Base-by-base conservation (phyloP, 2,888 invertebrate genomes). In the Polymixis lichenea region DNA sequence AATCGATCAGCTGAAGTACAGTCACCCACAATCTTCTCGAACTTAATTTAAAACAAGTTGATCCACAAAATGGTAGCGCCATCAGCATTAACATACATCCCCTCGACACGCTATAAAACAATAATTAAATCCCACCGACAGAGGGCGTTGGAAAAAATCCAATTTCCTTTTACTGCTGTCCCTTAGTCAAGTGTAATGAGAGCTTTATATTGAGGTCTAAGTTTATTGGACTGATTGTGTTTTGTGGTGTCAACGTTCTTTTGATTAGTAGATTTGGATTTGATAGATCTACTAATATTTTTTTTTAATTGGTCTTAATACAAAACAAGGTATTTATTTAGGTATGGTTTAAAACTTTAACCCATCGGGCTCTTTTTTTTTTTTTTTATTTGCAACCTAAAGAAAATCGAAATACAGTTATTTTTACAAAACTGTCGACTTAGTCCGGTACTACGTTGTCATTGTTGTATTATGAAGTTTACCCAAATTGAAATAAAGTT, bases 161-260 rank as follows among this genome's bases (percentile, higher is more conserved):
- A 95, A 95, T 96, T 95, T 94, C 86, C 92, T 91, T 93, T 95
- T 94, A 96, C 94, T 92, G 90, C 92, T 89, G 88, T 88, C 89
- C 91, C 87, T 89, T 88, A 87, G 82, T 87, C 71, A 73, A 84
- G 72, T 82, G 83, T 87, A 78, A 83, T 86, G 65, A 32, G 82
- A 78, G 38, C 71, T 80, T 82, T 69, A 76, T 62, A 60, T 49
- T 64, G 69, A 75, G 75, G 73, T 56, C 75, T 69, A 65, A 81
- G 55, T 80, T 64, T 51, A 68, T 75, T 74, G 75, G 46, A 71
- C 67, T 71, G n/a, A 49, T 38, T 68, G 60, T 64, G 25, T 74
- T 67, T 55, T 74, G 69, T 60, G 76, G 60, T 66, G 84, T 76
- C 69, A 55, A 32, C 32, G 55, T 4, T 75, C 17, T 22, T 53